phyloP scores from a whole-genome alignment of 2,888 invertebrate species.

The Hedychridium roseum region DNA sequence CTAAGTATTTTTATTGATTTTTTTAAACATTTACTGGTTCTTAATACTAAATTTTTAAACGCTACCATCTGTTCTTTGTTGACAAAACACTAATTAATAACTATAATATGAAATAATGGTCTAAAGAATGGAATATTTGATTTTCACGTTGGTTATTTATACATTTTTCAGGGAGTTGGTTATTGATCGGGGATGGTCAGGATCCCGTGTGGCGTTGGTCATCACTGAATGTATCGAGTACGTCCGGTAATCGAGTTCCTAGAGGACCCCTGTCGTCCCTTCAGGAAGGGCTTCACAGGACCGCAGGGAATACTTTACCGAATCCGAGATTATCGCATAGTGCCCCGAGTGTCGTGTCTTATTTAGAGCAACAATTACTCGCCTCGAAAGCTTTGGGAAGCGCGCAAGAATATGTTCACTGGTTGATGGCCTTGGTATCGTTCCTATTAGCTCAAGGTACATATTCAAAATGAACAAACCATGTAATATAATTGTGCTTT shows the following conservation, averaged over 20 bases:
- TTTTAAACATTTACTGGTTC: no score
- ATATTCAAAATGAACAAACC: not conserved
- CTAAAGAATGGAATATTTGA: no score
- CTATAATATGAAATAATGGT: no score
- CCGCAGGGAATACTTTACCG: conserved; percentile 49
- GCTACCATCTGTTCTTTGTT: no score
- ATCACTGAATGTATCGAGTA: conserved; percentile 54
- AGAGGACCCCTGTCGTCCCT: conserved; percentile 60
- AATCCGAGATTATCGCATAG: conserved; percentile 56
- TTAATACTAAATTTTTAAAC: no score
- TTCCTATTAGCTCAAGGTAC: conserved; percentile 64
- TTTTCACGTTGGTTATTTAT: no score
- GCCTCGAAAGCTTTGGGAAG: conserved; percentile 76
- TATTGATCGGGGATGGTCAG: conserved; percentile 64
- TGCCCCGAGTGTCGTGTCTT: conserved; percentile 56
- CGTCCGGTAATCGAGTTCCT: conserved; percentile 50
- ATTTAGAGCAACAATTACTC: conserved; percentile 78
- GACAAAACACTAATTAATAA: no score
- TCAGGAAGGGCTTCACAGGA: conserved; percentile 59
- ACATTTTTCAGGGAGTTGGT: conserved; percentile 62
- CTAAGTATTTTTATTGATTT: no score
- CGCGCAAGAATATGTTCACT: conserved; percentile 77
- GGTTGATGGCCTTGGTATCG: conserved; percentile 71
- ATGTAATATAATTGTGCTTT: not conserved
- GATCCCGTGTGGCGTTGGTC: conserved; percentile 65